Conservation (phyloP, 2,888 invertebrate species). For the Hyppa rectilinea region DNA sequence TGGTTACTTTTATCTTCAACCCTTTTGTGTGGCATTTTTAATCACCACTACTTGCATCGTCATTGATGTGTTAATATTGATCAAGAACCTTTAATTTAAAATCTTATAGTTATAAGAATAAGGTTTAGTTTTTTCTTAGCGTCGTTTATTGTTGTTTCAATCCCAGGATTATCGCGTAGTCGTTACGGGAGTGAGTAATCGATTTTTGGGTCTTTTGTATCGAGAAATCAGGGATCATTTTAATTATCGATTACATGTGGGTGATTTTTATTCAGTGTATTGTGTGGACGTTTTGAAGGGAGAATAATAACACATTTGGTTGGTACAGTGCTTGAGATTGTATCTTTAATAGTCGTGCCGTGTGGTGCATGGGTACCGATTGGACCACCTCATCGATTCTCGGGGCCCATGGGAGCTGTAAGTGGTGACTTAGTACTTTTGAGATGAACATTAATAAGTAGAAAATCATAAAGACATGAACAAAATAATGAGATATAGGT, state of each 20-base stretch:
- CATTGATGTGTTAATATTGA: conserved; percentile 68
- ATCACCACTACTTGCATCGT: conserved; percentile 73
- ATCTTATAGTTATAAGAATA: conserved; percentile 8
- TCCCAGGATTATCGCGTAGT: conserved; percentile 62
- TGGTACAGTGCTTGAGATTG: conserved; percentile 48
- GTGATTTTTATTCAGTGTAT: conserved; percentile 45
- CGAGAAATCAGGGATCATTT: conserved; percentile 66
- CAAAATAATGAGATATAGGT: neutral
- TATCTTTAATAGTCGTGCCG: conserved; percentile 34
- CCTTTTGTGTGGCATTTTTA: conserved; percentile 76
- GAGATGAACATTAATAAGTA: no score
- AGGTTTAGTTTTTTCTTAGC: conserved; percentile 30
- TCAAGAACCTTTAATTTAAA: conserved; percentile 25
- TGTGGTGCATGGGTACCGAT: conserved; percentile 1
- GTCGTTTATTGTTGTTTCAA: conserved; percentile 55
- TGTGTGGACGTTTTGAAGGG: conserved; percentile 35
- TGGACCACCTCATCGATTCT: conserved; percentile 46
- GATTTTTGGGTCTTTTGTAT: conserved; percentile 66
- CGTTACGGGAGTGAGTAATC: conserved; percentile 74
- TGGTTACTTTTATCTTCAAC: conserved; percentile 56
- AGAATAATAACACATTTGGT: conserved; percentile 69
- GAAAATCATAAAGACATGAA: neutral
- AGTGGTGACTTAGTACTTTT: conserved; percentile 13
- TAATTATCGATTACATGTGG: conserved; percentile 69
- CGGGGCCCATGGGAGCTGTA: neutral